Base-by-base conservation (phyloP, 2,888 invertebrate species). In the Apoda limacodes region DNA sequence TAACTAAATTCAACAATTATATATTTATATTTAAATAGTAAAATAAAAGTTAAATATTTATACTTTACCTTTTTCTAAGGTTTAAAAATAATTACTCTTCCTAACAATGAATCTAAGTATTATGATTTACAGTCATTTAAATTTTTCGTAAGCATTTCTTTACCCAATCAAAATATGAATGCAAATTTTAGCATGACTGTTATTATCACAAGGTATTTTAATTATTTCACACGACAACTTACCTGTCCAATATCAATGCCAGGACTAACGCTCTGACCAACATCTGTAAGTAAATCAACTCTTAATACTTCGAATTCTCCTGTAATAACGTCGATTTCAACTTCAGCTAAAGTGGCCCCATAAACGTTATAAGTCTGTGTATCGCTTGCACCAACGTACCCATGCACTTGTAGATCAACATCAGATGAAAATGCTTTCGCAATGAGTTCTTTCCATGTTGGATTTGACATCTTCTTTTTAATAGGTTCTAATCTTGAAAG, bases 251-350 rank as follows among this genome's bases (percentile, higher is more conserved):
- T 56, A 54, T 88, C 88, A 13, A 88, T 57, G 37, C 74, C 60
- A 5, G 87, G 88, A 52, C 81, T 88, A 28, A 88, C 52, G 59
- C 85, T 86, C 25, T 75, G 60, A 0, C 88, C 88, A 2, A 80
- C 78, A 52, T 88, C 88, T 59, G 87, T 85, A 22, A 86, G 45
- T 27, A 88, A 50, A 55, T 88, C 88, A 0, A 85, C 85, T 39
- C 87, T 65, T 1, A 55, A 49, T 9, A 86, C 58, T 43, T 85
- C 64, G 34, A 75, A 74, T 49, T 88, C 85, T 6, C 90, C 90
- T 1, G 90, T 90, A 27, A 90, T 55, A 5, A 88, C 55, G 58
- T 90, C 90, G 1, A 89, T 55, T 59, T 89, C 88, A 1, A 88
- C 85, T 67, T 90, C 90, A 9, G 82, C 63, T 9, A 84, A 66